Base-by-base conservation (phyloP, 2,797 vertebrate species). In the Aulostomus chinensis region DNA sequence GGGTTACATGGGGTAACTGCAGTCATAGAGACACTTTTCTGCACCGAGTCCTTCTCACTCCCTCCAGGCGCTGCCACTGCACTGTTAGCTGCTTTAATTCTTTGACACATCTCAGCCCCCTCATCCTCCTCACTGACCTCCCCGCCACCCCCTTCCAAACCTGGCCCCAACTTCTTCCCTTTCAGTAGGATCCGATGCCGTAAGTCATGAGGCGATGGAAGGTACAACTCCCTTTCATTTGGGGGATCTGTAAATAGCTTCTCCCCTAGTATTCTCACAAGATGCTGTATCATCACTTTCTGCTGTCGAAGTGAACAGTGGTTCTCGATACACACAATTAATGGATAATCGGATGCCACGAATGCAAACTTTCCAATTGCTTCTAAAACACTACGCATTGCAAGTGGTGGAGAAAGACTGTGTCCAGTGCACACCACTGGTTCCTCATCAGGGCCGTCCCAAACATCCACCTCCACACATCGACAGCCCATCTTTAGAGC, bases 401-500 rank as follows among this genome's bases (percentile, higher is more conserved):
- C 85, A 37, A 97, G 92, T 22, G 94, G 93, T 0, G 94, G 93
- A 11, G 86, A 94, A 72, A 93, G 93, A 14, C 93, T 93, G 61
- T 94, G 94, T 12, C 95, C 95, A 0, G 92, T 93, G 57, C 93
- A 95, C 77, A 97, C 94, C 4, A 96, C 86, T 0, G 96, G 95
- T 31, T 96, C 94, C 0, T 91, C 93, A 15, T 94, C 91, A 0
- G 93, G 91, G 9, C 96, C 95, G 0, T 98, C 95, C 95, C 95
- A 97, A 0, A 96, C 90, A 6, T 97, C 95, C 52, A 98, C 62
- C 24, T 97, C 96, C 56, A 98, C 94, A 6, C 95, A 94, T 36
- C 96, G 90, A 53, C 95, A 97, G 2, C 95, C 95, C 95, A 97
- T 95, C 83, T 93, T 95, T 2, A 98, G 93, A 37, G 95, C 95